These are phyloP conservation scores for Halocynthia aurantium DNA, from an alignment of 23 tunicate species.

Conservation along the genomic window DNA sequence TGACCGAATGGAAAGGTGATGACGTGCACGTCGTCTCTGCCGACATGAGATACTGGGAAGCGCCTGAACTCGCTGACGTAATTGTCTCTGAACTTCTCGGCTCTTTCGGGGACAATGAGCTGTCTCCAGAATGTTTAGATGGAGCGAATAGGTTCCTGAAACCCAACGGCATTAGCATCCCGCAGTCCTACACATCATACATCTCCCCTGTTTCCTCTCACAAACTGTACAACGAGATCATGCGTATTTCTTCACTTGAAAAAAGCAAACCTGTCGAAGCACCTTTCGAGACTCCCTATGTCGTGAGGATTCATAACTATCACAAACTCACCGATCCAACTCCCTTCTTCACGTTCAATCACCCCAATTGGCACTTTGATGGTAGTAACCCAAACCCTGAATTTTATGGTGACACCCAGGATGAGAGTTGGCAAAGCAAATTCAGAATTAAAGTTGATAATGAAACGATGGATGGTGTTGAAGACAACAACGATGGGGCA, in stretches of 20 bases:
- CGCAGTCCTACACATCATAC: conserved; percentile 84
- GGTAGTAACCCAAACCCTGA: conserved; percentile 17
- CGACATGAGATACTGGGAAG: conserved; percentile 90
- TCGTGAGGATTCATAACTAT: conserved; percentile 90
- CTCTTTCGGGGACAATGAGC: conserved; percentile 96
- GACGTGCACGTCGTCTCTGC: conserved; percentile 79
- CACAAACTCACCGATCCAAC: conserved; percentile 60
- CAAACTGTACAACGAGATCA: conserved; percentile 85
- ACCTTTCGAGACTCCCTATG: conserved; percentile 94
- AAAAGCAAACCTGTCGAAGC: conserved; percentile 60
- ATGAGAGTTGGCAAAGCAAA: background rate
- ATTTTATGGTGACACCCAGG: background rate
- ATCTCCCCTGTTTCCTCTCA: conserved; percentile 91
- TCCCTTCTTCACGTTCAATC: conserved; percentile 75
- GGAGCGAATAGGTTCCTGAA: conserved; percentile 85
- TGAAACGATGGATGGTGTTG: background rate
- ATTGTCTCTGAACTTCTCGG: conserved; percentile 97
- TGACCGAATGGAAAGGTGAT: conserved; percentile 76
- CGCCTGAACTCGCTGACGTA: conserved; percentile 86
- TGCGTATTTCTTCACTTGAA: conserved; percentile 23
- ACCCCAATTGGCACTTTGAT: conserved; percentile 32
- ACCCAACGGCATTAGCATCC: conserved; percentile 82
- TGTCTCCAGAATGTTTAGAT: conserved; percentile 97
- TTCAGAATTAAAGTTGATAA: conserved; percentile 17
- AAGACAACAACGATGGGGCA: background rate